These are phyloP conservation scores for Drosophila ercepeae DNA, from an alignment of 1,140 invertebrate species.

Conservation along the genomic window DNA sequence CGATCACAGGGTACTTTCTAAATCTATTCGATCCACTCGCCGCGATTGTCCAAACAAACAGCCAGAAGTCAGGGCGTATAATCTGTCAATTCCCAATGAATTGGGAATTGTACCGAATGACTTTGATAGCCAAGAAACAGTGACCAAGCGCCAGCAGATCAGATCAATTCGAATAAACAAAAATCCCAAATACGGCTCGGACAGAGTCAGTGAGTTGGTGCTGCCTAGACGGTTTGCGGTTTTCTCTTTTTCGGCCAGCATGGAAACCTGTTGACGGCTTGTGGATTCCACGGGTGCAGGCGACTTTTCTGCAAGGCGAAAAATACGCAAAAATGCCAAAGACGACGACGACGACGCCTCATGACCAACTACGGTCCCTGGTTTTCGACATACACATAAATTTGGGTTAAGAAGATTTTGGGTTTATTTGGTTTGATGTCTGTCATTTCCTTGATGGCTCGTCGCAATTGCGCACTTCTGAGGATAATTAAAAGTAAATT, in stretches of 20 bases:
- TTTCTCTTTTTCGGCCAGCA: constrained; percentile 20
- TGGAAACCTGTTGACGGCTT: constrained; percentile 50
- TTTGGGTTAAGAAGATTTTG: constrained; percentile 79
- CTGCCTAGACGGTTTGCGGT: constrained; percentile 52
- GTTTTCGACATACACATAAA: constrained; percentile 66
- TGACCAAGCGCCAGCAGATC: constrained; percentile 47
- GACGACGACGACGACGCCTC: constrained; percentile 26
- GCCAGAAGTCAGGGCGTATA: constrained; percentile 60
- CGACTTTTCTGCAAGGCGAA: constrained; percentile 53
- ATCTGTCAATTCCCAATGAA: constrained; percentile 74
- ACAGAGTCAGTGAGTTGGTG: constrained; percentile 1
- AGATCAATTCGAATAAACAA: constrained; percentile 58
- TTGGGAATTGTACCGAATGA: constrained; percentile 71
- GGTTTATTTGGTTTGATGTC: constrained; percentile 71
- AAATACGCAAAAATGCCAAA: constrained; percentile 47
- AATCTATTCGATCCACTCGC: constrained; percentile 23
- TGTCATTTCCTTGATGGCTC: constrained; percentile 70
- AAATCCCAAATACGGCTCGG: constrained; percentile 35
- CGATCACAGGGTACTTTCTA: constrained; percentile 69
- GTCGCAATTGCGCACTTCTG: constrained; percentile 34
- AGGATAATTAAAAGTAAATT: constrained; percentile 62
- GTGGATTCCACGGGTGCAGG: constrained; percentile 35
- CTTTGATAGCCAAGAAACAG: constrained; percentile 56
- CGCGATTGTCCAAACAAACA: constrained; percentile 36
- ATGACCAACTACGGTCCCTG: constrained; percentile 58